Percentiles rank a stretch among this genome's conserved stretches.
These are phyloP conservation scores for Melitaea athalia DNA, from an alignment of 2,888 invertebrate genomes.

Conservation along the genomic window DNA sequence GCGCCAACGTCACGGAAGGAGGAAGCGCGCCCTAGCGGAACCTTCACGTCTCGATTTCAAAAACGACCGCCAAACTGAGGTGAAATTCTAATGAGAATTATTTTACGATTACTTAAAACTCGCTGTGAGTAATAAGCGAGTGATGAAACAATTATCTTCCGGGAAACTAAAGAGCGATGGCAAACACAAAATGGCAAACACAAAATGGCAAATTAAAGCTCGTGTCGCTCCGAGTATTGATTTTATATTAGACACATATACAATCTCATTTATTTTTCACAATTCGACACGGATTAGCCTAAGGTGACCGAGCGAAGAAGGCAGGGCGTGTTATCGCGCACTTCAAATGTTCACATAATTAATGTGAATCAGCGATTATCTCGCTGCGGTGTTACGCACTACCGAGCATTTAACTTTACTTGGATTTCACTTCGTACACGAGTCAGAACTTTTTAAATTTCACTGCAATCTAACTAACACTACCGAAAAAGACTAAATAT, in stretches of 20 bases:
- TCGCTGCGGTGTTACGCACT: conserved; percentile 59
- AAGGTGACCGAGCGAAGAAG: conserved; percentile 48
- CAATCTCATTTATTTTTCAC: conserved; percentile 45
- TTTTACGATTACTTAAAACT: conserved; percentile 45
- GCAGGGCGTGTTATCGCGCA: conserved; percentile 73
- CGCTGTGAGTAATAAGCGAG: conserved; percentile 21
- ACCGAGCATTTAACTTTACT: conserved; percentile 45
- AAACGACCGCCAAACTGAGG: conserved; percentile 63
- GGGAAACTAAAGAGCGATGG: conserved; percentile 3
- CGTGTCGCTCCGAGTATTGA: conserved; percentile 54
- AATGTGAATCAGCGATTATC: conserved; percentile 72
- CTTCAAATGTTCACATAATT: conserved; percentile 77
- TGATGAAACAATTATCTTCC: conserved; percentile 12
- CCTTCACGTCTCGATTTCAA: conserved; percentile 51
- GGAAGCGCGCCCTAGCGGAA: conserved; percentile 53
- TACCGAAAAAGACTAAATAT: conserved; percentile 2
- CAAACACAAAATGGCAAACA: not conserved
- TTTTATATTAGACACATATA: conserved; percentile 63
- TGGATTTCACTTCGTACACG: conserved; percentile 40
- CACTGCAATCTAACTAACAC: conserved; percentile 9
- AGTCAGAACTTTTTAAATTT: conserved; percentile 28
- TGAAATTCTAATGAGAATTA: conserved; percentile 45
- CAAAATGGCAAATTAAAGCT: not conserved
- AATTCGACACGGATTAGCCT: conserved; percentile 44
- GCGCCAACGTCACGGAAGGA: conserved; percentile 54